Evolutionary conservation across 1,140 invertebrate species (phyloP).

Genomic region (Lepidurus couesii): DNA sequence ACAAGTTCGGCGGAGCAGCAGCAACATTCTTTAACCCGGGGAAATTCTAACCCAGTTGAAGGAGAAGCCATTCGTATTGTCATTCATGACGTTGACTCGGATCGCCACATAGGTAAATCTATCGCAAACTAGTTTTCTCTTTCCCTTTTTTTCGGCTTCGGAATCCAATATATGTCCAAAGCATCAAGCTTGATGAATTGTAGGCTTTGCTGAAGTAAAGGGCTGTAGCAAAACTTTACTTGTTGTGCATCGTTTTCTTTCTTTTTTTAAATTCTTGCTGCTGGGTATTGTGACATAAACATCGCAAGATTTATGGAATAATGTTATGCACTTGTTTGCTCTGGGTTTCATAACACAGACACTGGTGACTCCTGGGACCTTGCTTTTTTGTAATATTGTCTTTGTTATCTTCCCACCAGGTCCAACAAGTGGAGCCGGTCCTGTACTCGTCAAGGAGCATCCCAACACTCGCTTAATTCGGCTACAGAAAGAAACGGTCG

Average conservation of each 20-base stretch:
- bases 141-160: neutral
- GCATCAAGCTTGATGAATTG: too few species aligned
- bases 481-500: neutral
- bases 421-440: constrained; percentile 1
- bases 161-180: too few species aligned
- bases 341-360: neutral
- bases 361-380: neutral
- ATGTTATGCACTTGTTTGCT: neutral
- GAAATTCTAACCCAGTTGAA: constrained; percentile 52
- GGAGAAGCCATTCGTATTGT: constrained; percentile 87
- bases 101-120: constrained; percentile 46
- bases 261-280: too few species aligned
- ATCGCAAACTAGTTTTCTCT: neutral
- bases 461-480: neutral
- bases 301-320: neutral
- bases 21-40: constrained; percentile 64
- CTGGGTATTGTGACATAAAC: neutral
- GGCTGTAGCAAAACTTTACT: too few species aligned
- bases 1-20: constrained; percentile 32
- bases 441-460: neutral
- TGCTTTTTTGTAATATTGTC: neutral
- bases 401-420: neutral
- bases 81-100: constrained; percentile 79
- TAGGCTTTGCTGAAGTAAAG: too few species aligned
- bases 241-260: too few species aligned